A percentile compares a stretch with the other conserved stretches of the same genome.
Conservation (phyloP, 1,140 invertebrate genomes). For the Lepidurus arcticus region DNA sequence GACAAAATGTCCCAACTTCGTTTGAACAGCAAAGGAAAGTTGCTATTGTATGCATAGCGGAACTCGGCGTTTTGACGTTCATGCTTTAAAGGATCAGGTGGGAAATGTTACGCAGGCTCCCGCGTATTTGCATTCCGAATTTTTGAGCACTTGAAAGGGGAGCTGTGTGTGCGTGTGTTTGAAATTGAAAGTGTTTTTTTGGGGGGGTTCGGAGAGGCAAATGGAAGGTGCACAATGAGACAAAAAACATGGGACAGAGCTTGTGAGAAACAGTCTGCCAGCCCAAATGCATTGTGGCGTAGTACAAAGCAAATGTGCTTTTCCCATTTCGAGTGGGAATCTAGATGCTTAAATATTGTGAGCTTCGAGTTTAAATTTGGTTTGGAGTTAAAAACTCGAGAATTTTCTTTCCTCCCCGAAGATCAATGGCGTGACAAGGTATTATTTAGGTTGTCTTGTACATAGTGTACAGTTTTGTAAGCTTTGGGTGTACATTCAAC, state of each 20-base stretch:
- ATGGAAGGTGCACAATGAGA: background rate
- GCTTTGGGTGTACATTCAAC: conserved; percentile 15
- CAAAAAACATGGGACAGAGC: background rate
- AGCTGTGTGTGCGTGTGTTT: background rate
- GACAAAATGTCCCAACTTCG: too few species aligned
- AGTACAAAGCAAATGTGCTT: conserved; percentile 19
- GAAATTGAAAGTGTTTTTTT: background rate
- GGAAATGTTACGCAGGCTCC: background rate
- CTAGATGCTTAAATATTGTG: background rate
- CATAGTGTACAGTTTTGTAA: conserved; percentile 22
- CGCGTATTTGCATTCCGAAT: background rate
- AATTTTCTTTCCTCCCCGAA: background rate
- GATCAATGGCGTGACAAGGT: background rate
- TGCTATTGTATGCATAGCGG: too few species aligned
- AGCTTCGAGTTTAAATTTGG: background rate
- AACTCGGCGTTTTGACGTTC: background rate
- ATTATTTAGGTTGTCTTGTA: background rate
- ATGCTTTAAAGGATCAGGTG: background rate
- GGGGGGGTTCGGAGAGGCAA: background rate
- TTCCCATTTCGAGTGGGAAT: background rate
- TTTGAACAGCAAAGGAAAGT: too few species aligned
- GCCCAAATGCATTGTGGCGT: conserved; percentile 16
- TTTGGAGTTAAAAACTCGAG: background rate
- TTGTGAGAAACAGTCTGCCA: background rate
- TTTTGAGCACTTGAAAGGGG: background rate